phyloP scores from a whole-genome alignment of 2,113 vertebrate species.

The Vidua chalybeata region DNA sequence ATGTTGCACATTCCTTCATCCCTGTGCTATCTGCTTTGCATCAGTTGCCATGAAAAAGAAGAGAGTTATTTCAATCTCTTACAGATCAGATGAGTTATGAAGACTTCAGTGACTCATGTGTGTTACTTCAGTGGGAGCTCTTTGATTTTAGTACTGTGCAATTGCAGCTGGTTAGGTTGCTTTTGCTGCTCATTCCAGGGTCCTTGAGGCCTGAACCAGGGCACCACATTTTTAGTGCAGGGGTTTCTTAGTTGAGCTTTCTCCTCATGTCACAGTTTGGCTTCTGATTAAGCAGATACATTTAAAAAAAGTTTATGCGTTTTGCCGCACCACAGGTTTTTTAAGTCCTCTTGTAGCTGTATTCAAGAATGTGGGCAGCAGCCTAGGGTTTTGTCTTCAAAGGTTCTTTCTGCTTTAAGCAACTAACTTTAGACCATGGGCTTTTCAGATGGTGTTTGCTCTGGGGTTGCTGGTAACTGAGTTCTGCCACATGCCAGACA shows the following conservation, averaged over 20 bases:
- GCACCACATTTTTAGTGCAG: neutral
- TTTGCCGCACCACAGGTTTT: neutral
- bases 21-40: conserved; percentile 12
- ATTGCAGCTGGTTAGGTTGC: neutral
- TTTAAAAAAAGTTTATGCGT: neutral
- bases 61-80: conserved; percentile 8
- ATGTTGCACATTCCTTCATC: conserved; percentile 44
- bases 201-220: neutral
- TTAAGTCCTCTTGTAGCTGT: neutral
- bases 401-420: neutral
- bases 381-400: neutral
- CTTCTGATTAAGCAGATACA: neutral
- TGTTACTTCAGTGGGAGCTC: neutral
- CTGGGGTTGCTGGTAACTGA: neutral
- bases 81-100: neutral
- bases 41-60: neutral
- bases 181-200: neutral
- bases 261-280: neutral
- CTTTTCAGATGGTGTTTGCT: neutral
- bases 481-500: neutral
- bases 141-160: neutral
- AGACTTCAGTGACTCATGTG: neutral
- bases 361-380: neutral
- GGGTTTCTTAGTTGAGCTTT: neutral
- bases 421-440: neutral